Evolutionary conservation across 2,888 invertebrate species (phyloP), one percentile per base, ranked within the genome.

Genomic region (Chrysomela aeneicollis): DNA sequence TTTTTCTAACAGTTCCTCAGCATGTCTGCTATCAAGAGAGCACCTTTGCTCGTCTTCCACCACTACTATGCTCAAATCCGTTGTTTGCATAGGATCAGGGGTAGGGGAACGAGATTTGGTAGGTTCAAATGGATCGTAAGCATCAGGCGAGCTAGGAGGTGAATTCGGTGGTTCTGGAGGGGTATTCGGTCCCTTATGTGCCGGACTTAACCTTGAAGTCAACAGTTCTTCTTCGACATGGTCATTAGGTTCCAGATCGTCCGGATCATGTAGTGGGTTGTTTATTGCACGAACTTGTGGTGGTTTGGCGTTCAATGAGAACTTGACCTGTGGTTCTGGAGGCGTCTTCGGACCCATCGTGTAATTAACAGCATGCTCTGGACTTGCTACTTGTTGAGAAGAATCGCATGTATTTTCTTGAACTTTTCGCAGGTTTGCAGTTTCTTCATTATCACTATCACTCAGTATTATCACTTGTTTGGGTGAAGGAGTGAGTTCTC

Each of bases 81-180:
- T 66, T 15, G 63, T 66, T 55, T 73, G 67, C 47, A 76, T 71
- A 68, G 83, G 80, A 73, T 86, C 83, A 0, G 88, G 88, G 0
- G 89, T 88, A 0, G 87, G 88, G 12, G 90, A 90, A 18, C 90
- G 84, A 0, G 94, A 93, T 80, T 93, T 92, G 8, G 95, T 94
- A 0, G 95, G 95, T 82, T 95, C 94, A 82, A 94, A 95, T 1
- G 95, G 95, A 88, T 95, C 94, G 82, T 95, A 95, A 2, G 90
- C 93, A 81, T 93, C 93, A 0, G 92, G 92, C 12, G 92, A 89
- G 67, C 89, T 89, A 0, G 89, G 89, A 0, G 89, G 88, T 6
- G 89, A 89, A 64, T 86, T 87, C 57, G 89, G 90, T 0, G 88
- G 88, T 71, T 88, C 89, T 0, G 88, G 88, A 0, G 91, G 91